A percentile compares a stretch with the other conserved stretches of the same genome.
Conservation (phyloP, 2,113 vertebrate genomes). For the Macrotus californicus region DNA sequence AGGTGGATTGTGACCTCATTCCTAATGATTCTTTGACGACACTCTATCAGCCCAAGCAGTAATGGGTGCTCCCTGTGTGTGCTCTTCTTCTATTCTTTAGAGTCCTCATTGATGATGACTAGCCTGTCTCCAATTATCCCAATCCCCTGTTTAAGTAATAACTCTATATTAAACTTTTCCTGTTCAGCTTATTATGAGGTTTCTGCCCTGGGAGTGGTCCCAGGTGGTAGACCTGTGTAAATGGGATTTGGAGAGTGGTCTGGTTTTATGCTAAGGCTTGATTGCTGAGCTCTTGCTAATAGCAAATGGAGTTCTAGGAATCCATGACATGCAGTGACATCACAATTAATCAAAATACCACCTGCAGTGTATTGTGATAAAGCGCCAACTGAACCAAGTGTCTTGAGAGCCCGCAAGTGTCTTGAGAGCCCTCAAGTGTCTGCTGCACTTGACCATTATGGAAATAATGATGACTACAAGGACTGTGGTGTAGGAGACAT, state of each 20-base stretch:
- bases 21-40: no score
- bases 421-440: background rate
- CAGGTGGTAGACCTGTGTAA: background rate
- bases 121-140: no score
- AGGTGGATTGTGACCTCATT: background rate
- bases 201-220: background rate
- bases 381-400: background rate
- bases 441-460: background rate
- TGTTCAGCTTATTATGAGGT: background rate
- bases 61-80: background rate
- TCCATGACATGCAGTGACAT: background rate
- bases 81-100: background rate
- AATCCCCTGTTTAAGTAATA: background rate
- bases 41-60: background rate
- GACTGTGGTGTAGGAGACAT: background rate
- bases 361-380: background rate
- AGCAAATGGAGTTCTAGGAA: background rate
- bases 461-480: background rate
- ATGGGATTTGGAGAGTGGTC: background rate
- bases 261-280: background rate
- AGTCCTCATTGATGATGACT: background rate
- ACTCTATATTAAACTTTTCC: background rate
- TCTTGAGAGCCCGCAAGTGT: background rate
- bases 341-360: background rate
- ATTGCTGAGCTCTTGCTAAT: background rate